A percentile compares a stretch with the other conserved stretches of the same genome.
Evolutionary conservation across 1,140 invertebrate genomes (phyloP).

Genomic region (Andrena cerasifolii): DNA sequence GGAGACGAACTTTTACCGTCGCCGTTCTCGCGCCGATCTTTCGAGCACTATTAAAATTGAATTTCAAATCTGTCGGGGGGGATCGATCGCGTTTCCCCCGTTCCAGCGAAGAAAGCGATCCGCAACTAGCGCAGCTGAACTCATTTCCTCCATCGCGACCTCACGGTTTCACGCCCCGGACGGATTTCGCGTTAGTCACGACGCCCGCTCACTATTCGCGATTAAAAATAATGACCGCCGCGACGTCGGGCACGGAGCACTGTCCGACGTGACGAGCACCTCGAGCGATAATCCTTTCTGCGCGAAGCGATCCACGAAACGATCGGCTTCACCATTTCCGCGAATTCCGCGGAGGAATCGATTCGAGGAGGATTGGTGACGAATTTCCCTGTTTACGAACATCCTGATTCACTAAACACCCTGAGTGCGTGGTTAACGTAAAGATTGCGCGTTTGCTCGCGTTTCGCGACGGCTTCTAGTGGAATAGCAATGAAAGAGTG

Average conservation of each 20-base stretch:
- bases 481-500: background rate
- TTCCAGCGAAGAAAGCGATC: slow-evolving; percentile 20
- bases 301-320: background rate
- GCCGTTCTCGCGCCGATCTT: too few relatives aligned
- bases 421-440: background rate
- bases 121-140: background rate
- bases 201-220: background rate
- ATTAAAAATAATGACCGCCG: slow-evolving; percentile 51
- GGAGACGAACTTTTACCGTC: too few relatives aligned
- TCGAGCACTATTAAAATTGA: too few relatives aligned
- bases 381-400: background rate
- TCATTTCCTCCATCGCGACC: background rate
- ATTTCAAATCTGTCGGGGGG: background rate
- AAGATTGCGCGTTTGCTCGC: background rate
- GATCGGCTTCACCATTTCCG: background rate
- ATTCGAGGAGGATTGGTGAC: background rate
- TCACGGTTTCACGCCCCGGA: slow-evolving; percentile 5
- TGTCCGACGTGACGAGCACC: background rate
- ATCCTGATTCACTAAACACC: too few relatives aligned
- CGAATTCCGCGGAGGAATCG: background rate
- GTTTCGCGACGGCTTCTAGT: too few relatives aligned
- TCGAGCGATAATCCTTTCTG: background rate
- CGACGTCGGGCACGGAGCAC: too few relatives aligned
- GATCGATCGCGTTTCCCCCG: background rate
- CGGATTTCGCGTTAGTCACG: slow-evolving; percentile 28